Conservation (phyloP, 2,888 invertebrate genomes). For the Drosophila tripunctata region DNA sequence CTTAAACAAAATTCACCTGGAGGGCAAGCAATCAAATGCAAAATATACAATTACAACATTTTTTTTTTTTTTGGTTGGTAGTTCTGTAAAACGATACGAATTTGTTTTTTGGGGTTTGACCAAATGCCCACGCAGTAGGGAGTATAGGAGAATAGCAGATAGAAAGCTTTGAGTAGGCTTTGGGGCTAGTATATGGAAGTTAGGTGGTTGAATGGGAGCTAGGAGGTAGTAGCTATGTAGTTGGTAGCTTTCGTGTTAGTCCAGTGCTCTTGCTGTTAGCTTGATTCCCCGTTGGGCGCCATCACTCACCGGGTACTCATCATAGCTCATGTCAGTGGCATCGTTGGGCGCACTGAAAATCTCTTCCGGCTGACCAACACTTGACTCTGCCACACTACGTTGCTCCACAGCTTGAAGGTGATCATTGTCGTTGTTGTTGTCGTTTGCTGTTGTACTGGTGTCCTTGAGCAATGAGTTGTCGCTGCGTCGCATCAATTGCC, state of each 20-base stretch:
- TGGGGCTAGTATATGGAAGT: no score
- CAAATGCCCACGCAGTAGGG: slow-evolving; percentile 24
- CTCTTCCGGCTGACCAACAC: slow-evolving; percentile 75
- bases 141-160: no score
- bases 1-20: slow-evolving; percentile 43
- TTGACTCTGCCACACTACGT: slow-evolving; percentile 34
- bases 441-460: background rate
- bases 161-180: no score
- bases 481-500: slow-evolving; percentile 55
- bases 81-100: slow-evolving; percentile 61
- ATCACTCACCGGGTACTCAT: slow-evolving; percentile 83
- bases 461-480: slow-evolving; percentile 6
- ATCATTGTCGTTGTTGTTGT: slow-evolving; percentile 22
- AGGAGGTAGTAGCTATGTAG: no score
- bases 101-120: slow-evolving; percentile 26
- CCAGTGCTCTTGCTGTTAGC: background rate
- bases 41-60: slow-evolving; percentile 69
- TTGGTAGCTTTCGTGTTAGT: no score
- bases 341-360: slow-evolving; percentile 72
- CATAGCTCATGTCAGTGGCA: slow-evolving; percentile 77
- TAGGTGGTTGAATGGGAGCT: no score
- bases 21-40: slow-evolving; percentile 72
- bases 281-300: background rate
- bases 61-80: background rate
- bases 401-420: slow-evolving; percentile 18